Evolutionary conservation across 1,140 invertebrate species (phyloP).

Genomic region (Drosophila rhopaloa): DNA sequence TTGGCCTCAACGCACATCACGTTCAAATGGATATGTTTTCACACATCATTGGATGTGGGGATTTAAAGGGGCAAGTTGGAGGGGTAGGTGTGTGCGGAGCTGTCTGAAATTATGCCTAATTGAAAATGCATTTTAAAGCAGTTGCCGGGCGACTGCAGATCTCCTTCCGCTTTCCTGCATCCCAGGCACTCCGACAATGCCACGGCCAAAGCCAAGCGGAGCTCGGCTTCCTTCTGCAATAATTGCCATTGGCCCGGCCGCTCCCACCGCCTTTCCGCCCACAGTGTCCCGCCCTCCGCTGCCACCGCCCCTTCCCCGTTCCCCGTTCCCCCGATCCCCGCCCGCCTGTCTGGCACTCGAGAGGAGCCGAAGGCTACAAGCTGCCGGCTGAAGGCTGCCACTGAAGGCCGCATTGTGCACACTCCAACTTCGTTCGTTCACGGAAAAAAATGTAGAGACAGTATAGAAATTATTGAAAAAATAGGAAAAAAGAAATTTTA

Average conservation of each 20-base stretch:
- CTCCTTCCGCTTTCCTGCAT: constrained; percentile 7
- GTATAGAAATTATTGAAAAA: neutral
- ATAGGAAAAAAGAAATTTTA: too few species aligned
- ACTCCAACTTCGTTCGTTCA: constrained; percentile 44
- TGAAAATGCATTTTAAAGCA: constrained; percentile 79
- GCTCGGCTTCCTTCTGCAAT: constrained; percentile 39
- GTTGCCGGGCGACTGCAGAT: constrained; percentile 46
- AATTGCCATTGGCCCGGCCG: constrained; percentile 43
- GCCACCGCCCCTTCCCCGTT: neutral
- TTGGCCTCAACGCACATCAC: constrained; percentile 31
- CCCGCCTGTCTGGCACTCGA: constrained; percentile 67
- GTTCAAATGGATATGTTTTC: constrained; percentile 42
- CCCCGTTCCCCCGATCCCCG: constrained; percentile 47
- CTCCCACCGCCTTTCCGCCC: constrained; percentile 3
- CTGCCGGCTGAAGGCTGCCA: constrained; percentile 64
- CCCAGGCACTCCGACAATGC: constrained; percentile 44
- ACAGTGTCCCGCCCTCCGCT: neutral
- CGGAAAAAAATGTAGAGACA: neutral
- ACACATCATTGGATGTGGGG: constrained; percentile 29
- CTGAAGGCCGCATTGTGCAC: constrained; percentile 61
- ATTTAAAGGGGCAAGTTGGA: too few species aligned
- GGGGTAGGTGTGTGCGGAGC: constrained; percentile 11
- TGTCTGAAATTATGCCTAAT: constrained; percentile 73
- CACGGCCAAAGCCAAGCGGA: constrained; percentile 69
- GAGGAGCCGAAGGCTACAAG: constrained; percentile 45